Base-by-base conservation (phyloP, 2,888 invertebrate genomes). In the Fragum whitleyi region DNA sequence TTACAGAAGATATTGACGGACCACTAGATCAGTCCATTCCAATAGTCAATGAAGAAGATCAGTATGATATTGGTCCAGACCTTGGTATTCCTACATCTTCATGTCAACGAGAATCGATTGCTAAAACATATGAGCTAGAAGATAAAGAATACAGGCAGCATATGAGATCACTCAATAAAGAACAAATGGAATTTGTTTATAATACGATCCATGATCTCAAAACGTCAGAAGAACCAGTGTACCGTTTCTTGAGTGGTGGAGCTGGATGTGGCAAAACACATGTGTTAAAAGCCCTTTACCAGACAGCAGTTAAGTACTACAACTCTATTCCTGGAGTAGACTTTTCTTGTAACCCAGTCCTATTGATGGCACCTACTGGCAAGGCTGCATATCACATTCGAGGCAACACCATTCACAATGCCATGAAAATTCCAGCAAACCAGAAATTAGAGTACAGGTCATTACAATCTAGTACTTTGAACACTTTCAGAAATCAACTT, bases 141-240 rank as follows among this genome's bases (percentile, higher is more conserved):
- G 75, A 87, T 21, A 86, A 92, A 39, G 89, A 84, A 74, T 90
- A 83, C 68, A 78, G 92, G 59, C 89, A 91, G 61, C 76, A 87
- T 11, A 39, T 77, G 79, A 55, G 79, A 68, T 29, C n/a, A 21
- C 26, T 65, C 14, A 65, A 62, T 23, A 28, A 51, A 19, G 74
- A 74, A 51, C 72, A 72, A 21, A 61, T 72, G 61, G 72, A n/a
- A 19, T 72, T 72, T 72, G 72, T 72, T 47, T 65, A 74, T 74
- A 47, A 65, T 23, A 65, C 65, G 0, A 65, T 74, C 11, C 62
- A 74, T 53, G 14, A 36, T 5, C 26, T 74, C 7, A 74, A 74
- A 51, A 74, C 74, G 19, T 53, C 53, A 11, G 16, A 28, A n/a
- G 32, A 29, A 3, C 80, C 80, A 42, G 9, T 77, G 29, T 65